phyloP scores from a whole-genome alignment of 2,888 invertebrate species.

The Tiphia femorata region DNA sequence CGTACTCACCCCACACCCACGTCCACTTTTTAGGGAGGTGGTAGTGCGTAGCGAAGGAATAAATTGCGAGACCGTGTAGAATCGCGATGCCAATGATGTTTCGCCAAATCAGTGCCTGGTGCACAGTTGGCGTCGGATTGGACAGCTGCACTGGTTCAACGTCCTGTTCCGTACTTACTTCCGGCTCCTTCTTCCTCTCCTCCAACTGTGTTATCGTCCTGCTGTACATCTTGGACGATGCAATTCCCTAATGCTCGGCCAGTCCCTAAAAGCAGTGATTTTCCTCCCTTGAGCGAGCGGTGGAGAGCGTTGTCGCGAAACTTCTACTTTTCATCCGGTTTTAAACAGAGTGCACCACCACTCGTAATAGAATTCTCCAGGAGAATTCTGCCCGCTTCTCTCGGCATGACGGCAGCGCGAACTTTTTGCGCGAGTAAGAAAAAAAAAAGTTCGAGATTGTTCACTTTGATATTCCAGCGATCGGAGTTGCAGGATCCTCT shows the following conservation, averaged over 20 bases:
- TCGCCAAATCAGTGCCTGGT: conserved; percentile 74
- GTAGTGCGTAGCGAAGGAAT: conserved; percentile 65
- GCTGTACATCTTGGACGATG: conserved; percentile 23
- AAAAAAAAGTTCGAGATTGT: no score
- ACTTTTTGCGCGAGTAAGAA: no score
- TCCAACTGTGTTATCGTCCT: conserved; percentile 28
- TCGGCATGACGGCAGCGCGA: no score
- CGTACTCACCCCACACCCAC: conserved; percentile 74
- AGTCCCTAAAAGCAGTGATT: no score
- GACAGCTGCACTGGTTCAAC: conserved; percentile 11
- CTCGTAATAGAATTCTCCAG: not conserved
- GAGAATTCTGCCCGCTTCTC: not conserved
- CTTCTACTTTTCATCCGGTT: no score
- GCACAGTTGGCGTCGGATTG: conserved; percentile 11
- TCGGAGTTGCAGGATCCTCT: no score
- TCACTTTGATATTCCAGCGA: no score
- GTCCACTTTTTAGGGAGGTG: conserved; percentile 67
- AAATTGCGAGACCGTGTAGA: conserved; percentile 70
- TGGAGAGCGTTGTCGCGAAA: no score
- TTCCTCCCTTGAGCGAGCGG: no score
- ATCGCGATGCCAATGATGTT: conserved; percentile 73
- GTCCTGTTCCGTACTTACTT: conserved; percentile 2
- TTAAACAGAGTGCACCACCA: not conserved
- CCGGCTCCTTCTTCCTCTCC: conserved; percentile 17
- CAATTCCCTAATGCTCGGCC: no score